These are phyloP conservation scores for Balaeniceps rex DNA, from an alignment of 2,113 vertebrate species.

Conservation along the genomic window DNA sequence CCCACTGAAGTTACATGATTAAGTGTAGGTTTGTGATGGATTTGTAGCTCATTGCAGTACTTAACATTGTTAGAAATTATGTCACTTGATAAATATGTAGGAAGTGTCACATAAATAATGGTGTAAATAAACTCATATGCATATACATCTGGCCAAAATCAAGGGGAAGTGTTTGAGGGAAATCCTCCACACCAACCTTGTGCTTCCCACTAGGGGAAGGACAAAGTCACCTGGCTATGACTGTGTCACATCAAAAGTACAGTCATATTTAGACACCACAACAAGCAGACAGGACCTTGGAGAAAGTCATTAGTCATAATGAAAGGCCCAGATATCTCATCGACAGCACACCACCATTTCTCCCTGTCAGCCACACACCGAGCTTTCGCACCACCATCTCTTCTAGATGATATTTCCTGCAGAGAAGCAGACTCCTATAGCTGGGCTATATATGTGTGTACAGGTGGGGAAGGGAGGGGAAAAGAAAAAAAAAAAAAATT, in stretches of 20 bases:
- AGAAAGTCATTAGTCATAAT: not conserved
- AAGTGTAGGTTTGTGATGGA: not conserved
- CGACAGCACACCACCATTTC: rapidly evolving
- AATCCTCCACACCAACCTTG: not conserved
- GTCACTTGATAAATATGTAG: not conserved
- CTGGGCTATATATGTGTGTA: not conserved
- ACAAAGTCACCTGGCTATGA: not conserved
- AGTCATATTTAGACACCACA: not conserved
- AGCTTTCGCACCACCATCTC: not conserved
- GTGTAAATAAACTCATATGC: not conserved
- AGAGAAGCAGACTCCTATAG: not conserved
- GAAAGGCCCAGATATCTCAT: not conserved
- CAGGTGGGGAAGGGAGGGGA: not conserved
- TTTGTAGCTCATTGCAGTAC: not conserved
- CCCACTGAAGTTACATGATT: not conserved
- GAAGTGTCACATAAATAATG: not conserved
- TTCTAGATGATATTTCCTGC: not conserved
- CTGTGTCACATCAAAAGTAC: not conserved
- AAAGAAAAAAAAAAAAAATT: not conserved
- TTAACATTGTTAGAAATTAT: not conserved
- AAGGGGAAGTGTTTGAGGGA: not conserved
- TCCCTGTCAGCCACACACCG: not conserved
- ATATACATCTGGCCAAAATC: not conserved
- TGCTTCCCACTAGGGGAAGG: not conserved
- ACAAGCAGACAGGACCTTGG: not conserved